Conservation (phyloP, 1,140 invertebrate species). For the Bombus difficillimus region DNA sequence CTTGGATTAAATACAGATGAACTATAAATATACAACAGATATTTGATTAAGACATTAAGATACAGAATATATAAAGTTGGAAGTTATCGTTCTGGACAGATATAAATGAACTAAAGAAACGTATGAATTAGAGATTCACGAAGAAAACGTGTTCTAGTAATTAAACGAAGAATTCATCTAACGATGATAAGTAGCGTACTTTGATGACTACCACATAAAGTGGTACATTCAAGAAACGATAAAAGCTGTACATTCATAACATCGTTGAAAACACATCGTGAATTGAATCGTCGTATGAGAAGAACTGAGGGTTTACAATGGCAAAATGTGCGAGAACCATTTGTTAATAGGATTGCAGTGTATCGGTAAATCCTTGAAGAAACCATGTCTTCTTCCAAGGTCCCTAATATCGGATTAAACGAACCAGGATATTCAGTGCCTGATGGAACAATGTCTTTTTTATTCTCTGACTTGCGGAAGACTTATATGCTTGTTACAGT, state of each 20-base stretch:
- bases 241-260: no score
- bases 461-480: not conserved
- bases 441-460: conserved; percentile 12
- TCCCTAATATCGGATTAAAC: conserved; percentile 12
- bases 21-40: not conserved
- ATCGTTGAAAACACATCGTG: conserved; percentile 43
- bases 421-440: not conserved
- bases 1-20: not conserved
- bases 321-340: conserved; percentile 56
- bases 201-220: not conserved
- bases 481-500: not conserved
- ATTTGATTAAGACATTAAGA: not conserved
- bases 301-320: conserved; percentile 38
- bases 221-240: conserved; percentile 12
- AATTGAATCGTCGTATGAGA: conserved; percentile 53
- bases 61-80: not conserved
- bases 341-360: conserved; percentile 26
- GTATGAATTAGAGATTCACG: not conserved
- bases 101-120: not conserved
- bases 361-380: conserved; percentile 44
- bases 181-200: not conserved
- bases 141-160: not conserved
- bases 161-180: not conserved
- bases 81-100: not conserved
- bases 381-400: conserved; percentile 20